Base-by-base conservation (phyloP, 2,797 vertebrate species). In the Tachyglossus aculeatus region DNA sequence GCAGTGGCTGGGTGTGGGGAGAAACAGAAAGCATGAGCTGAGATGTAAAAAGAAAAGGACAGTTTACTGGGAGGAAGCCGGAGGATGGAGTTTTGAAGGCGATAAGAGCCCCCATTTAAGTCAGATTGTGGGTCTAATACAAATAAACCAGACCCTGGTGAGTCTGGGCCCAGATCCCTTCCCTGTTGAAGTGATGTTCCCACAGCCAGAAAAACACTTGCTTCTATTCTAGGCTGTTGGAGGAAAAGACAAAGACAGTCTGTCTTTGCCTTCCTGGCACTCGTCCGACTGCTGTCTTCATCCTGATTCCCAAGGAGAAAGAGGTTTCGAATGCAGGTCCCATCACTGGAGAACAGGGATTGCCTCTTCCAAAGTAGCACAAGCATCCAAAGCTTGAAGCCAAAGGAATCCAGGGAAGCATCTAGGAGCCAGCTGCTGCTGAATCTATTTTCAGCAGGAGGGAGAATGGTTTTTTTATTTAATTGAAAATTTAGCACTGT, bases 401-500 rank as follows among this genome's bases (percentile, higher is more conserved):
- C 25, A 34, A n/a, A 55, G 18, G 10, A 38, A 64, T 61, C 47
- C 58, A 76, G 37, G 39, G 15, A 4, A 59, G 29, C 8, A 68
- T 12, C 31, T 69, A 34, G 13, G 2, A 74, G 16, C 25, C 40
- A 74, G 59, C 21, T 67, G 27, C 21, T 33, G 25, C 52, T 69
- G 34, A 38, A 4, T 66, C 31, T 75, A 39, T 64, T 73, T 63
- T 29, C 50, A 31, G 37, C 13, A 71, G 67, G n/a, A 68, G 21
- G 36, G 25, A 74, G 56, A 2, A n/a, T 11, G 59, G 12, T 16
- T 29, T 66, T 4, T 34, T 59, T n/a, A n/a, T 77, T 68, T 31
- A 41, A 57, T 67, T 58, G 19, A 57, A 82, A 74, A 71, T 61
- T 29, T 38, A 69, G 29, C 45, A 57, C 50, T 44, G 19, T 58